Conservation (phyloP, 2,113 vertebrate species). For the Elephantulus edwardii region DNA sequence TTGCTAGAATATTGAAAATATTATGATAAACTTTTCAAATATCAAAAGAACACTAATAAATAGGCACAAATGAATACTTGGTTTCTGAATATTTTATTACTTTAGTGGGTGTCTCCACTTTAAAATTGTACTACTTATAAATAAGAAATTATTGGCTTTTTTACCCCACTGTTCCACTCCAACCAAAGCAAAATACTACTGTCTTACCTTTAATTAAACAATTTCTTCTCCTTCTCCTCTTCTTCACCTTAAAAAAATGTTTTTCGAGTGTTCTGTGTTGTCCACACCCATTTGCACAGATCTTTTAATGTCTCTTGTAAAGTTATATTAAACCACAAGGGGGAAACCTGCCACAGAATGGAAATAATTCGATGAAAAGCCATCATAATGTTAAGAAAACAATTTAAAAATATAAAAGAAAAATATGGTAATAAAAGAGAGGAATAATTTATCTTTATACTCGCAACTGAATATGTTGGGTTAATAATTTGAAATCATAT, state of each 20-base stretch:
- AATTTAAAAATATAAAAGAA: not conserved
- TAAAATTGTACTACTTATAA: not conserved
- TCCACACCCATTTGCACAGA: not conserved
- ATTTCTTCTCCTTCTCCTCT: not conserved
- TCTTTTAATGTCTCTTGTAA: not conserved
- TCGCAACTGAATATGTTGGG: not conserved
- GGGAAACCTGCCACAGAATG: not conserved
- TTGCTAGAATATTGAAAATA: not conserved
- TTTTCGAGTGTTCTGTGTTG: not conserved
- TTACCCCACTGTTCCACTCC: no score
- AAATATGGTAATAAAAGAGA: not conserved
- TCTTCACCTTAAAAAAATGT: not conserved
- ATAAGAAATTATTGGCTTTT: not conserved
- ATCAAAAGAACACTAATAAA: not conserved
- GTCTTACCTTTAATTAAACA: not conserved
- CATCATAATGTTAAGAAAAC: not conserved
- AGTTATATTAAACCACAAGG: not conserved
- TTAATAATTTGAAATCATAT: slow-evolving; percentile 2
- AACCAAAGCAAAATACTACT: not conserved
- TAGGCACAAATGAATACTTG: not conserved
- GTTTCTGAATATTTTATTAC: not conserved
- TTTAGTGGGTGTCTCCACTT: not conserved
- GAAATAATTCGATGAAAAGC: not conserved
- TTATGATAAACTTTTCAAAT: not conserved
- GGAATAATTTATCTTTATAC: not conserved